phyloP scores from a whole-genome alignment of 2,113 vertebrate species.

The Neotoma lepida region DNA sequence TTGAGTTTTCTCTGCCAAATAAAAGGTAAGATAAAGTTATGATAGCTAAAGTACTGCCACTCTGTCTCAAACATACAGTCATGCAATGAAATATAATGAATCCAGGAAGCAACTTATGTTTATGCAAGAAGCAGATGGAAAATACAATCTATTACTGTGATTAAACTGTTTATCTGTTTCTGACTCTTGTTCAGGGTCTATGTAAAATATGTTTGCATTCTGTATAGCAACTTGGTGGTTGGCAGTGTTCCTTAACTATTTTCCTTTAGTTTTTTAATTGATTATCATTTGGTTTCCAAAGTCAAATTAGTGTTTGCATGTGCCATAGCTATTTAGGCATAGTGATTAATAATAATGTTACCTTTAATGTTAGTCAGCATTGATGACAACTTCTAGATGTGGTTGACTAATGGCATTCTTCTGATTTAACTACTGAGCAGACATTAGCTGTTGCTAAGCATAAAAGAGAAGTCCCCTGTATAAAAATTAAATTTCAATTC shows the following conservation, averaged over 20 bases:
- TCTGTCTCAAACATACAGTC: background rate
- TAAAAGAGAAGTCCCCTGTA: background rate
- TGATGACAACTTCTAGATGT: background rate
- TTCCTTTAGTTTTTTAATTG: background rate
- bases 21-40: background rate
- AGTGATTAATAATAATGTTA: background rate
- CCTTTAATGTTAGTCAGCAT: background rate
- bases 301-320: background rate
- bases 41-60: background rate
- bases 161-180: background rate
- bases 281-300: slow-evolving; percentile 39
- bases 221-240: background rate
- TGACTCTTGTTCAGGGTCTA: background rate
- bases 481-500: slow-evolving; percentile 16
- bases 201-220: slow-evolving; percentile 32
- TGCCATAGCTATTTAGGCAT: background rate
- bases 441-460: background rate
- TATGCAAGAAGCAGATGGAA: slow-evolving; percentile 12
- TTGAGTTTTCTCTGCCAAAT: background rate
- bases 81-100: background rate
- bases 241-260: background rate
- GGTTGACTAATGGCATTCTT: background rate
- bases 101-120: slow-evolving; percentile 23
- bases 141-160: background rate
- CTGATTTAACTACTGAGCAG: background rate